Percentiles rank a stretch among this genome's conserved stretches.
These are phyloP conservation scores for Leptosomus discolor DNA, from an alignment of 2,113 vertebrate genomes.

Conservation along the genomic window DNA sequence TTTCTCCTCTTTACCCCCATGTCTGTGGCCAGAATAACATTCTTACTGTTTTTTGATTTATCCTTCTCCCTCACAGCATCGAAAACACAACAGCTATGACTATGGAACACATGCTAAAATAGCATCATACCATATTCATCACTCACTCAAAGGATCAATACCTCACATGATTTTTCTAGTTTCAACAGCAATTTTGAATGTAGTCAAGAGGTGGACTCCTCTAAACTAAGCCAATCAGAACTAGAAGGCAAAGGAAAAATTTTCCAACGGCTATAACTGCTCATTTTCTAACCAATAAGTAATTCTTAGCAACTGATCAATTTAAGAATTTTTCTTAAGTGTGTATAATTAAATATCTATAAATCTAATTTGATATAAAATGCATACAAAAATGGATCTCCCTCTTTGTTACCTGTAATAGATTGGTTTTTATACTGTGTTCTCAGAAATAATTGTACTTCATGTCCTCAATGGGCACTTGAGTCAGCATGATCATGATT, in stretches of 20 bases:
- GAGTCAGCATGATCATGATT: not conserved
- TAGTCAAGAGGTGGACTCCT: not conserved
- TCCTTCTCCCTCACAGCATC: not conserved
- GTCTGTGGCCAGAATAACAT: not conserved
- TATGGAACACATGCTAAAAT: not conserved
- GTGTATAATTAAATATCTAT: not conserved
- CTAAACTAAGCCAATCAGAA: not conserved
- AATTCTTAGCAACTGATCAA: not conserved
- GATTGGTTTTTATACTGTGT: not conserved
- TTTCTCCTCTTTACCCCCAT: not conserved
- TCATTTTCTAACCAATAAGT: not conserved
- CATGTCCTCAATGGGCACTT: not conserved
- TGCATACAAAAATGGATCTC: not conserved
- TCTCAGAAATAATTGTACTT: constrained; percentile 13
- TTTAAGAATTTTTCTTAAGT: not conserved
- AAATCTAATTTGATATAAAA: not conserved
- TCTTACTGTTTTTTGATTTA: not conserved
- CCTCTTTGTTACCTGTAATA: not conserved
- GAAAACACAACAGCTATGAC: not conserved
- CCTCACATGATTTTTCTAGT: not conserved
- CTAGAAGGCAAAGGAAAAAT: not conserved
- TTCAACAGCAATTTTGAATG: not conserved
- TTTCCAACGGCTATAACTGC: not conserved
- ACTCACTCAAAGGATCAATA: not conserved
- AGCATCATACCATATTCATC: not conserved